A percentile compares a stretch with the other conserved stretches of the same genome.
Conservation (phyloP, 2,888 invertebrate species). For the Anorthoa munda region DNA sequence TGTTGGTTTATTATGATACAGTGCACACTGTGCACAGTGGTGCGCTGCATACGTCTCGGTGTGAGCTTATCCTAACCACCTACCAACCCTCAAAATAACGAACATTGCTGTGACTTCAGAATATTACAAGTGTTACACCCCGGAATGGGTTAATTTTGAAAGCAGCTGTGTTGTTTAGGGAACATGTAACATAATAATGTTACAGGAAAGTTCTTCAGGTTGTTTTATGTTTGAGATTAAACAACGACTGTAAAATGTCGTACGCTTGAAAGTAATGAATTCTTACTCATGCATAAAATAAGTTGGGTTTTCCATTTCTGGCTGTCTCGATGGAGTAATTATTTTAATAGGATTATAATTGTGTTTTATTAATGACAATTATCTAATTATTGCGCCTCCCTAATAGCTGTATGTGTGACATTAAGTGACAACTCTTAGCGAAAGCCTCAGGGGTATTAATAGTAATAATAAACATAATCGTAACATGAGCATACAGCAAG, state of each 20-base stretch:
- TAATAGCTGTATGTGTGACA: neutral
- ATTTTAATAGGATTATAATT: constrained; percentile 7
- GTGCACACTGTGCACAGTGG: too few species aligned
- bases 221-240: constrained; percentile 19
- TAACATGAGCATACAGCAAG: neutral
- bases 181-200: constrained; percentile 6
- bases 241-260: constrained; percentile 19
- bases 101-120: constrained; percentile 22
- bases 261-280: neutral
- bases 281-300: neutral
- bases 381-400: constrained; percentile 14
- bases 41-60: too few species aligned
- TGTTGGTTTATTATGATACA: too few species aligned
- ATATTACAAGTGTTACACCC: constrained; percentile 28
- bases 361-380: neutral
- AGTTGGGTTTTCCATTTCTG: neutral
- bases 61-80: constrained; percentile 12
- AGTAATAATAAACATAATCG: neutral
- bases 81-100: constrained; percentile 30
- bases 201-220: constrained; percentile 8
- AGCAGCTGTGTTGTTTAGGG: constrained; percentile 20
- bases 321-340: neutral
- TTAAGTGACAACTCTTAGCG: neutral
- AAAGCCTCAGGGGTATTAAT: neutral
- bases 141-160: constrained; percentile 39